Conservation (phyloP, 30 jellyfish, hydroid and myxozoan genomes). For the Aurelia coerulea region DNA sequence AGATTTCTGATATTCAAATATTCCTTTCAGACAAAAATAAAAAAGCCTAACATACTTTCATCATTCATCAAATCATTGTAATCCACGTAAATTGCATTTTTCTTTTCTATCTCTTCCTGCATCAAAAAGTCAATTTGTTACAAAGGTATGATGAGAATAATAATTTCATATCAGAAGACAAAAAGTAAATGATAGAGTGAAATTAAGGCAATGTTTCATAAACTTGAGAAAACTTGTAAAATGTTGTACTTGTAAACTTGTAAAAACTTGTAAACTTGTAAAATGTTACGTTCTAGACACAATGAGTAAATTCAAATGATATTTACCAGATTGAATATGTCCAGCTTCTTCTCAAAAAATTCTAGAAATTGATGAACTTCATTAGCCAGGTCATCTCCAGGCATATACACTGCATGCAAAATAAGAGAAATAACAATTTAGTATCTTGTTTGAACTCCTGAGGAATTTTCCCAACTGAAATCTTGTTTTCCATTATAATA, state of each 20-base stretch:
- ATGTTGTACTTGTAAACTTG: too few relatives aligned
- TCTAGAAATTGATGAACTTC: constrained; percentile 28
- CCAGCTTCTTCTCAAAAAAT: constrained; percentile 22
- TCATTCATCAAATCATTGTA: constrained; percentile 49
- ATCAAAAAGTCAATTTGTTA: neutral
- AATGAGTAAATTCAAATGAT: too few relatives aligned
- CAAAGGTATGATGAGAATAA: neutral
- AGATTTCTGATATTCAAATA: too few relatives aligned
- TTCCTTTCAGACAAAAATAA: neutral
- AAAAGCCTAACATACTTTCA: constrained; percentile 31
- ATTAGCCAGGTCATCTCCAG: constrained; percentile 44
- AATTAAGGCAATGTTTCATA: neutral
- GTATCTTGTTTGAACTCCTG: too few relatives aligned
- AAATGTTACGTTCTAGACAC: too few relatives aligned
- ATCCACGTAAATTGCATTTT: constrained; percentile 63
- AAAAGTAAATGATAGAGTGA: neutral
- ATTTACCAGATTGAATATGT: constrained; percentile 24
- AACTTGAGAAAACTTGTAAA: too few relatives aligned
- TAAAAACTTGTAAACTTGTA: too few relatives aligned
- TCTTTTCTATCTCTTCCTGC: constrained; percentile 83
- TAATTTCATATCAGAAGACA: neutral
- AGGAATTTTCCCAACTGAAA: too few relatives aligned
- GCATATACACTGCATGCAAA: neutral
- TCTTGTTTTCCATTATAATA: too few relatives aligned
- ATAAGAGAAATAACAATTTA: too few relatives aligned